Conservation (phyloP, 1,140 invertebrate genomes). For the Aphis craccivora region DNA sequence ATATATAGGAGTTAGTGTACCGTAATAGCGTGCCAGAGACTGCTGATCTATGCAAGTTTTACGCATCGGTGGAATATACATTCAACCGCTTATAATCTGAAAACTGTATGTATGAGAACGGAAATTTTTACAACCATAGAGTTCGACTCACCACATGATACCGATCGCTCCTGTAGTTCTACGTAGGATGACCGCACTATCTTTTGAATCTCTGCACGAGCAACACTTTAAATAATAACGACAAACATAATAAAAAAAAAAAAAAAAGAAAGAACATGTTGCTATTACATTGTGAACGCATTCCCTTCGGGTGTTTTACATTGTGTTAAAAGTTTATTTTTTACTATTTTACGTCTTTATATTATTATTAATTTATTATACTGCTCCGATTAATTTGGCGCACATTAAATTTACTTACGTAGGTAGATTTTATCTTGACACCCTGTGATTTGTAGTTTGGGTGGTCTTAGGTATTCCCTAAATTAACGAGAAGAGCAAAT, state of each 20-base stretch:
- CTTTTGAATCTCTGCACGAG: constrained; percentile 50
- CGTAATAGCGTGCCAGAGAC: background rate
- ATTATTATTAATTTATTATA: constrained; percentile 47
- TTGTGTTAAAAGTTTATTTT: constrained; percentile 34
- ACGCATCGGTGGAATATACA: constrained; percentile 22
- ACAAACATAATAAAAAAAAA: constrained; percentile 38
- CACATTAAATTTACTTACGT: background rate
- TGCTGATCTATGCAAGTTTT: constrained; percentile 33
- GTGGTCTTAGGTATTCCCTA: constrained; percentile 43
- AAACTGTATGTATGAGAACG: constrained; percentile 37
- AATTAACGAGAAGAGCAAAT: constrained; percentile 41
- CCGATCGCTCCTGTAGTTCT: constrained; percentile 42
- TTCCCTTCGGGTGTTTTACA: constrained; percentile 54
- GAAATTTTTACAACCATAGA: constrained; percentile 49
- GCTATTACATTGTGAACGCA: constrained; percentile 39
- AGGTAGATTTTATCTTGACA: constrained; percentile 43
- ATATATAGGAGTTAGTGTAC: constrained; percentile 2
- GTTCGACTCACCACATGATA: constrained; percentile 24
- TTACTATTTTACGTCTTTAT: constrained; percentile 4
- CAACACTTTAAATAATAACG: constrained; percentile 54
- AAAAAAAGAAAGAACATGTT: constrained; percentile 31
- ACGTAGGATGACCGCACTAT: constrained; percentile 52
- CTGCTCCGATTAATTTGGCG: constrained; percentile 40
- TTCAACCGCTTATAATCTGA: background rate
- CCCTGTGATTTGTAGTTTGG: constrained; percentile 50